Percentiles rank a stretch among this genome's conserved stretches.
Conservation (phyloP, 2,113 vertebrate genomes). For the Monopterus albus region DNA sequence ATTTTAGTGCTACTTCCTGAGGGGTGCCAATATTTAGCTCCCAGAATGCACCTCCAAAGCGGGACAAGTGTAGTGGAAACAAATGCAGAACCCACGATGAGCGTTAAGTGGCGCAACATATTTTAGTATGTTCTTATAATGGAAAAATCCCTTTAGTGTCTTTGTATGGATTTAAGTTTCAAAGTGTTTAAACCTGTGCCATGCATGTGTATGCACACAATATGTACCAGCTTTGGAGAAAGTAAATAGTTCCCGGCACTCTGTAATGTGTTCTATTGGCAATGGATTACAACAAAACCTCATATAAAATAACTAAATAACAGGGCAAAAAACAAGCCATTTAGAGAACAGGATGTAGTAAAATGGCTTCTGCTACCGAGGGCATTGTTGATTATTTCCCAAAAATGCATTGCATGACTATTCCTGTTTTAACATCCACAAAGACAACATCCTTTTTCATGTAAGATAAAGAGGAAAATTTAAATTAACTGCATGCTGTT, state of each 20-base stretch:
- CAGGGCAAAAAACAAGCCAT: background rate
- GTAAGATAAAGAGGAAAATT: background rate
- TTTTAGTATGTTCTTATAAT: too few species aligned
- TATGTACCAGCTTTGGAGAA: background rate
- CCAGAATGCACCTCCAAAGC: too few species aligned
- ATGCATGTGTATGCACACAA: background rate
- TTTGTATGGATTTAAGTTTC: background rate
- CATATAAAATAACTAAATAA: background rate
- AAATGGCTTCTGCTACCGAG: background rate
- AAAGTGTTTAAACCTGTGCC: background rate
- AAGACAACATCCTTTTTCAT: background rate
- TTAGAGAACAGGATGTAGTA: background rate
- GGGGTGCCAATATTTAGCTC: too few species aligned
- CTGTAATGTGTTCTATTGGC: too few species aligned
- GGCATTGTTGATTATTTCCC: background rate
- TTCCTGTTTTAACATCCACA: conserved; percentile 17
- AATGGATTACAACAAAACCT: background rate
- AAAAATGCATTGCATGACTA: background rate
- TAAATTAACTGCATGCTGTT: too few species aligned
- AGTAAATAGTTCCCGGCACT: background rate
- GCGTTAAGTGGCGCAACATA: too few species aligned
- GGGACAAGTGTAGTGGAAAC: too few species aligned
- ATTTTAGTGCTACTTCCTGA: too few species aligned
- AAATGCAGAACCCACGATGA: too few species aligned
- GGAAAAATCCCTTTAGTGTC: too few species aligned